Evolutionary conservation across 2,888 invertebrate genomes (phyloP), one percentile per base, ranked within the genome.

Genomic region (Leucophora obtusa): DNA sequence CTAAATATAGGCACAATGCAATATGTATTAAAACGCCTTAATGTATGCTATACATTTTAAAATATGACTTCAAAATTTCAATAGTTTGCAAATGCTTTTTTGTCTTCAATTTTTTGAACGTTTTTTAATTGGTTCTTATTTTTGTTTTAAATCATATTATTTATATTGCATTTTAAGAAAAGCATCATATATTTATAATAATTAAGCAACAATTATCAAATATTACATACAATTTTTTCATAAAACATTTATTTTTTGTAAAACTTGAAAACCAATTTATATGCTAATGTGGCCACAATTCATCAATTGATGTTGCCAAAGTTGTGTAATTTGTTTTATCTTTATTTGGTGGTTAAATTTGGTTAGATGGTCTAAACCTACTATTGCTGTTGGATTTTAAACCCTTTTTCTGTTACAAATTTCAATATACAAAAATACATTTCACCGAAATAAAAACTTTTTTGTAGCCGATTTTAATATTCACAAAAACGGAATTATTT

Each of bases 211-310:
- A 6, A 6, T 28, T 3, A 28, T 28, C 6, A 28, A 28, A 28
- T 28, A 17, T 10, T 53, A 24, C 24, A 10, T 53, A 14, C 28
- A 5, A 63, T 63, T 50, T 15, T 28, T 81, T 71, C 75, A 68
- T 51, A 14, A n/a, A n/a, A 47, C 17, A n/a, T 47, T 69, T 43
- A 28, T 28, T 28, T 28, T 58, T 47, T 73, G 60, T 54, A 66
- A 77, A 81, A 73, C 74, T 70, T 66, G 33, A 86, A 87, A 87
- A 86, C 83, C 87, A 87, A 87, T 87, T 87, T 87, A 87, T 87
- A 87, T 87, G 87, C 87, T 87, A 87, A 87, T 87, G 66, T 53
- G 56, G 63, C 83, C 50, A 69, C 65, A 77, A 76, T 68, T 74
- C 80, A 79, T 82, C 79, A 82, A 77, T 76, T 71, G 79, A 71